Conservation (phyloP, 1,140 invertebrate genomes). For the Penaeus chinensis region DNA sequence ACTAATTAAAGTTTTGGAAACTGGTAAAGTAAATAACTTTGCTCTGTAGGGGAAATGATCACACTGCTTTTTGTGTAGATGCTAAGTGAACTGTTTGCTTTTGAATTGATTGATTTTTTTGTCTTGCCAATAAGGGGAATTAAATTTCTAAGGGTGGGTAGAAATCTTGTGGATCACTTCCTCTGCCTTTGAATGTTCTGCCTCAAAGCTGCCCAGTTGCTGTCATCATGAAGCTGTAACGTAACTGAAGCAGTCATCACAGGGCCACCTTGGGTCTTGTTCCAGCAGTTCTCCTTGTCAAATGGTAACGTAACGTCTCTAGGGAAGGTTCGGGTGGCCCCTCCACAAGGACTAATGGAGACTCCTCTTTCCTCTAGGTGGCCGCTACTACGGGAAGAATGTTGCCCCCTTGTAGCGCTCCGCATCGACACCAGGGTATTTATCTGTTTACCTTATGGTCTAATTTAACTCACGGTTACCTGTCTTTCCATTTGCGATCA, state of each 20-base stretch:
- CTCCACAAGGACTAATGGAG: slow-evolving; percentile 50
- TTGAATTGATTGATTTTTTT: slow-evolving; percentile 4
- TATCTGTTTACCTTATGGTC: slow-evolving; percentile 59
- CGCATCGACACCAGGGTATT: slow-evolving; percentile 58
- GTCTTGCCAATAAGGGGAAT: slow-evolving; percentile 24
- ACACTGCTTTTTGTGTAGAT: slow-evolving; percentile 1
- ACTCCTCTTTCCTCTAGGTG: slow-evolving; percentile 59
- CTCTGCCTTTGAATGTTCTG: slow-evolving; percentile 46
- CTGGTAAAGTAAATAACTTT: slow-evolving; percentile 51
- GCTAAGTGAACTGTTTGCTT: neutral
- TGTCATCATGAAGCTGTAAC: slow-evolving; percentile 56
- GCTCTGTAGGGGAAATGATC: slow-evolving; percentile 49
- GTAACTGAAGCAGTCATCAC: slow-evolving; percentile 52
- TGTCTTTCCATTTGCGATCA: slow-evolving; percentile 42
- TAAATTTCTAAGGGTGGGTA: slow-evolving; percentile 32
- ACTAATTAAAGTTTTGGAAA: slow-evolving; percentile 30
- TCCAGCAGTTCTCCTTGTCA: slow-evolving; percentile 53
- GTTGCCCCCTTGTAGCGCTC: slow-evolving; percentile 56
- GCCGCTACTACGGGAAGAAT: slow-evolving; percentile 59
- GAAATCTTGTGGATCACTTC: slow-evolving; percentile 40
- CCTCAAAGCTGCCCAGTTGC: slow-evolving; percentile 54
- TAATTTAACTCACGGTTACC: slow-evolving; percentile 32
- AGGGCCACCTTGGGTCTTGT: slow-evolving; percentile 45
- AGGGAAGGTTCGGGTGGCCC: slow-evolving; percentile 50
- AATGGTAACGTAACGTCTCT: slow-evolving; percentile 58